Base-by-base conservation (phyloP, 1,140 invertebrate species). In the Odontomachus brunneus region DNA sequence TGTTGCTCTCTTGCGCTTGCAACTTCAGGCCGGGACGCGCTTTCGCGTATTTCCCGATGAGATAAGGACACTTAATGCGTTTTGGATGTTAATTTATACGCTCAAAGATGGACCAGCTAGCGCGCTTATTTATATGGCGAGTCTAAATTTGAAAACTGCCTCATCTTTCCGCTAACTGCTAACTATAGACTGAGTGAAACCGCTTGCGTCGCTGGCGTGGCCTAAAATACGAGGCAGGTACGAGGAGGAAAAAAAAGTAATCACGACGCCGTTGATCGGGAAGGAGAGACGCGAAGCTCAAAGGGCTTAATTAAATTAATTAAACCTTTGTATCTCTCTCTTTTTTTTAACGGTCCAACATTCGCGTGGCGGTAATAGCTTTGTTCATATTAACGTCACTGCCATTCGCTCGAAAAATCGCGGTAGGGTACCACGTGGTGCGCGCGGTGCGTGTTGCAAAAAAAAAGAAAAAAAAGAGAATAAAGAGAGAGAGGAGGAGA, bases 311-410 rank as follows among this genome's bases (percentile, higher is more conserved):
- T 69, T 80, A 14, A 80, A 80, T 69, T 80, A 80, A 80, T 69
- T 69, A 80, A 80, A 57, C 44, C 65, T 80, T 80, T 80, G 75
- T 71, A 71, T 33, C 38, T 44, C 38, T 11, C 9, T 44, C 9
- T 44, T 78, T 71, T 51, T 80, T 29, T 78, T 9, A 78, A 69
- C 62, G 55, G 33, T 78, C 75, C 26, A 71, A 48, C 74, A 75
- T 63, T 80, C 29, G 57, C 24, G 38, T 80, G 57, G 67, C 66
- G 51, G 48, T 80, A 80, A 80, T 80, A 71, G 75, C 65, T 80
- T 80, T 80, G 51, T 69, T 33, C 33, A 48, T 80, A 80, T 80
- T 80, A 80, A 69, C 75, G 75, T 80, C 38, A 71, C 75, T 80
- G 75, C 71, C 75, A 33, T 71, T 69, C 75, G 24, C 38, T 80